Evolutionary conservation across 2,797 vertebrate genomes (phyloP), one percentile per base, ranked within the genome.

Genomic region (Microctenopoma lineatum): DNA sequence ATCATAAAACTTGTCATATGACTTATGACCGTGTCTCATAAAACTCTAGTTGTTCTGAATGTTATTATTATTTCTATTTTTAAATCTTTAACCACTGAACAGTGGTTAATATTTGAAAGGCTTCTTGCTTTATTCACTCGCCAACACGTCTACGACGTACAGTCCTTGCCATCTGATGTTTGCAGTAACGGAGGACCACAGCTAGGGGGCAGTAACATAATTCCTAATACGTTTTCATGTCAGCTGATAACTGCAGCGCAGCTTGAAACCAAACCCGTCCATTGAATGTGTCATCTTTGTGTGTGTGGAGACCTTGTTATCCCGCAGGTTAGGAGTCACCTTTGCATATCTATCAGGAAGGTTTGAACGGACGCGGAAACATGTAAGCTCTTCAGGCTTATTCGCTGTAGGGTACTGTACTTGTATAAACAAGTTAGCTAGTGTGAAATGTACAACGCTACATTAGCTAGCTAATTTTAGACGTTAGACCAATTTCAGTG

Each of bases 131-230:
- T 29, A 29, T 29, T 29, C 7, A 32, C 29, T 32, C 7, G 1
- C 29, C 5, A 5, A 5, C 29, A 32, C 6, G 29, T 5, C n/a
- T n/a, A 32, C 6, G 6, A 7, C 36, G 5, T 32, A 7, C 34
- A 4, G 10, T 32, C 56, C 0, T n/a, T 32, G 4, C 7, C 1
- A 7, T 3, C 1, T 36, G 11, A 2, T 11, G 1, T 5, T 0
- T 69, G 74, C 60, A 84, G 78, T 85, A 44, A 5, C 11, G 10
- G 1, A 11, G 38, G 18, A 8, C 12, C 5, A 12, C 14, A 87
- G 16, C 36, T 62, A 74, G 90, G 39, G 0, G 88, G 75, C 87
- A 77, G 75, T 71, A 42, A 1, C 21, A 18, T 0, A 21, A 61
- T 77, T 68, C 25, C 42, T 27, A 0, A 36, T 5, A 0, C 14